These are phyloP conservation scores for Bombus superbus DNA, from an alignment of 1,140 invertebrate species.

Conservation along the genomic window DNA sequence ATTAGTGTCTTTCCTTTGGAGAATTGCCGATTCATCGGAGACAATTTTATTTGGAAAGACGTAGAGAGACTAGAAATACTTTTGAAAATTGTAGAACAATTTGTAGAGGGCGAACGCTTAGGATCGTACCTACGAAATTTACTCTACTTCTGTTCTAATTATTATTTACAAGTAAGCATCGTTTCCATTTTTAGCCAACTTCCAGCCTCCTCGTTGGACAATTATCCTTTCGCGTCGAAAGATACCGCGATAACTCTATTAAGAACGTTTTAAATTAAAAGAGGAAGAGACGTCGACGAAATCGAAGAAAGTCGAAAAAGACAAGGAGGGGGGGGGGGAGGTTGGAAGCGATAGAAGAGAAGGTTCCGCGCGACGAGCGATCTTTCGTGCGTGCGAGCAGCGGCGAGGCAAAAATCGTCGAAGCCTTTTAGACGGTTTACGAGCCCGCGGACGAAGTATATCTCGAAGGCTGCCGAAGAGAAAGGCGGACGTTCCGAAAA, in stretches of 20 bases:
- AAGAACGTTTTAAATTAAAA: neutral
- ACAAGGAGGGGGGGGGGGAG: neutral
- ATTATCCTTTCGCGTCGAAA: neutral
- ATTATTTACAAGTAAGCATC: too few relatives aligned
- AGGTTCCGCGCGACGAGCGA: neutral
- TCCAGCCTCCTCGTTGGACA: neutral
- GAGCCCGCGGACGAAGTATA: slow-evolving; percentile 74
- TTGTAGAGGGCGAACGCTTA: too few relatives aligned
- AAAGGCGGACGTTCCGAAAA: slow-evolving; percentile 21
- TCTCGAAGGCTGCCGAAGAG: slow-evolving; percentile 63
- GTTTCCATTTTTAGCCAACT: neutral
- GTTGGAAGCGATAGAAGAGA: slow-evolving; percentile 23
- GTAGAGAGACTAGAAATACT: too few relatives aligned
- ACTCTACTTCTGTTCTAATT: too few relatives aligned
- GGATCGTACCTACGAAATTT: too few relatives aligned
- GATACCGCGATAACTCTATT: neutral
- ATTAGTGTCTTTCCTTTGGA: neutral
- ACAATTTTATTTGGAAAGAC: neutral
- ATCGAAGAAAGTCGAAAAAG: neutral
- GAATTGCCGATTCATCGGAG: neutral
- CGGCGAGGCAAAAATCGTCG: slow-evolving; percentile 63
- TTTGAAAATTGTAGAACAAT: too few relatives aligned
- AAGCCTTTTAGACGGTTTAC: slow-evolving; percentile 78
- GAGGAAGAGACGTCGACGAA: neutral
- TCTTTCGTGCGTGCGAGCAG: slow-evolving; percentile 48